These are phyloP conservation scores for Cydia pomonella DNA, from an alignment of 1,140 invertebrate genomes.

Conservation along the genomic window DNA sequence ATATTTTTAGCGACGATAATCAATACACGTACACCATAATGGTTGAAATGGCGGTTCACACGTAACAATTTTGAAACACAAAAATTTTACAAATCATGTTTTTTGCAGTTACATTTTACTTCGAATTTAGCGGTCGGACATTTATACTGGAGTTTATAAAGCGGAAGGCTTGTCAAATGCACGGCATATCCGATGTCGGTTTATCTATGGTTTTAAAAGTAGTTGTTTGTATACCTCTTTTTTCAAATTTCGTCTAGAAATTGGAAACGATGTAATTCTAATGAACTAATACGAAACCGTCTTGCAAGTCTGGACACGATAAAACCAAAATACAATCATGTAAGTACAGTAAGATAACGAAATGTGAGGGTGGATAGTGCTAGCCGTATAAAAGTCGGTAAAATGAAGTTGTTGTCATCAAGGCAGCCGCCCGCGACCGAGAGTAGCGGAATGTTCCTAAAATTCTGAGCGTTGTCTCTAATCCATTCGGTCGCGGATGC, in stretches of 20 bases:
- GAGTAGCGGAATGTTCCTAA: too few relatives aligned
- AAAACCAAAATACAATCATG: too few relatives aligned
- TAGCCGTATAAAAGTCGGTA: too few relatives aligned
- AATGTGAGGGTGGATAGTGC: too few relatives aligned
- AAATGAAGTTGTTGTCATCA: too few relatives aligned
- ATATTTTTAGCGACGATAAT: constrained; percentile 56
- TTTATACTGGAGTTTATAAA: constrained; percentile 37
- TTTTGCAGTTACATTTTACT: constrained; percentile 40
- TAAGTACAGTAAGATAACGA: too few relatives aligned
- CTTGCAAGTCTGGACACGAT: too few relatives aligned
- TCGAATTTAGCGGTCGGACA: constrained; percentile 39
- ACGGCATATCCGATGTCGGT: constrained; percentile 46
- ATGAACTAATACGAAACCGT: too few relatives aligned
- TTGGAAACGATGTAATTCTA: too few relatives aligned
- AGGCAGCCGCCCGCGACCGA: too few relatives aligned
- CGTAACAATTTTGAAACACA: constrained; percentile 53
- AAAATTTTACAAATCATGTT: constrained; percentile 35
- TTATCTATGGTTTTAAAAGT: constrained; percentile 22
- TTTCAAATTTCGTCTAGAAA: background rate
- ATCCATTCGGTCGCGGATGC: background rate
- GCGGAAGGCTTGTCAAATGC: constrained; percentile 34
- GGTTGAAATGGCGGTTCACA: constrained; percentile 42
- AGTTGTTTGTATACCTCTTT: background rate
- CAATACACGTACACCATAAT: constrained; percentile 41
- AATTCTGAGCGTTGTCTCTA: too few relatives aligned